These are phyloP conservation scores for Channa striata DNA, from an alignment of 2,797 vertebrate species.

Conservation along the genomic window DNA sequence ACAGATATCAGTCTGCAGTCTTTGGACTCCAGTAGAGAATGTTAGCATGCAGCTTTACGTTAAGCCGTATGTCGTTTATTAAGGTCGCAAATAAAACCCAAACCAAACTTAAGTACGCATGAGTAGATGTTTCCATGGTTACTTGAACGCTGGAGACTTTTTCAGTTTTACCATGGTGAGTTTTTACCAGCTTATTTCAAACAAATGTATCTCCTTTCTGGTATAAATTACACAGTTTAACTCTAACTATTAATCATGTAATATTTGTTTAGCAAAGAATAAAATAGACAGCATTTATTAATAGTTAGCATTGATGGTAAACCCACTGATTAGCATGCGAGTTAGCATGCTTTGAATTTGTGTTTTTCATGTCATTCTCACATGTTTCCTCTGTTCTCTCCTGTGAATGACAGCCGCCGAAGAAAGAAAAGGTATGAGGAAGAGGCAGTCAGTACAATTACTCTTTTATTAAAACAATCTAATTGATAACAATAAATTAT, in stretches of 20 bases:
- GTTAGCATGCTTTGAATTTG: neutral
- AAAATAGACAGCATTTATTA: neutral
- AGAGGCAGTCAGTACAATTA: slow-evolving; percentile 28
- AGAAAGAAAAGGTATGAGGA: slow-evolving; percentile 63
- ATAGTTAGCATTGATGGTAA: neutral
- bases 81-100: slow-evolving; percentile 66
- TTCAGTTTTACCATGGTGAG: slow-evolving; percentile 58
- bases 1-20: slow-evolving; percentile 12
- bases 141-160: slow-evolving; percentile 32
- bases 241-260: neutral
- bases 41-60: neutral
- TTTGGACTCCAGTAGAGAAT: too few relatives aligned
- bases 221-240: neutral
- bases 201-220: rapidly evolving
- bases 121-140: slow-evolving; percentile 60
- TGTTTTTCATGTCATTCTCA: too few relatives aligned
- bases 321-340: neutral
- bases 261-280: neutral
- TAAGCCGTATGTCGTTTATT: slow-evolving; percentile 39
- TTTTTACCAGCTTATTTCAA: slow-evolving; percentile 6
- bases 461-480: neutral
- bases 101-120: slow-evolving; percentile 52
- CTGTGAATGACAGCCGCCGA: slow-evolving; percentile 53
- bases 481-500: neutral
- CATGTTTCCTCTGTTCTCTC: slow-evolving; percentile 49